Evolutionary conservation across 1,140 invertebrate species (phyloP).

Genomic region (Drosophila busckii): DNA sequence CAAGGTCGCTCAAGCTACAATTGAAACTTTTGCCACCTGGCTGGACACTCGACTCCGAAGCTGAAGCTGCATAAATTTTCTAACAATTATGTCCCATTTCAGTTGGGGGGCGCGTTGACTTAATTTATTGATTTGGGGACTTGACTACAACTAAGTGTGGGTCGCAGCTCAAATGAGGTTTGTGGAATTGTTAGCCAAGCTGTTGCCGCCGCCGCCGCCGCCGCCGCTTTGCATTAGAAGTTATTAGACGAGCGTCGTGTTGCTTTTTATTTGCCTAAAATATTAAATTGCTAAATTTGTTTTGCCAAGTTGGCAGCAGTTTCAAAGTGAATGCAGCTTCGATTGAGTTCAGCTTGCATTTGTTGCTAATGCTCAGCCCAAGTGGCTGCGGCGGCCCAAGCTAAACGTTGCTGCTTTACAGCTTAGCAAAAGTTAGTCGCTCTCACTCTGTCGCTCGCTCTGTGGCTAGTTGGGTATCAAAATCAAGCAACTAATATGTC

Average conservation of each 20-base stretch:
- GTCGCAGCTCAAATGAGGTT: slow-evolving; percentile 34
- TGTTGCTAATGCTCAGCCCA: no score
- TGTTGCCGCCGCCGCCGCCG: background rate
- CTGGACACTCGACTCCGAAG: background rate
- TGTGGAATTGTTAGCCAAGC: slow-evolving; percentile 44
- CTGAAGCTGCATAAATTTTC: no score
- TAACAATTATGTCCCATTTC: slow-evolving; percentile 24
- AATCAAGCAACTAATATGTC: slow-evolving; percentile 44
- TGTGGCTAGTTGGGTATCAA: slow-evolving; percentile 43
- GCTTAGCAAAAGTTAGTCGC: slow-evolving; percentile 35
- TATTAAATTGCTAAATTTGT: no score
- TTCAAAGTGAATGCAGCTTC: no score
- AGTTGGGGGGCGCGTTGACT: slow-evolving; percentile 9
- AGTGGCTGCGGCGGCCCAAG: no score
- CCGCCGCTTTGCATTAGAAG: slow-evolving; percentile 18
- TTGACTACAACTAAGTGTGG: slow-evolving; percentile 1
- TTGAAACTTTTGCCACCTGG: slow-evolving; percentile 39
- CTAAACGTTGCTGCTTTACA: no score
- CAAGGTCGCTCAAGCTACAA: slow-evolving; percentile 40
- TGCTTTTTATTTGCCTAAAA: no score
- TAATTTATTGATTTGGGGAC: slow-evolving; percentile 55
- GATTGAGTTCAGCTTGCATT: no score
- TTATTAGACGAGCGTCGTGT: no score
- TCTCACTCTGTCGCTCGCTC: no score
- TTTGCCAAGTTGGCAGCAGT: no score